Evolutionary conservation across 2,797 vertebrate species (phyloP).

Genomic region (Botia almorhae): DNA sequence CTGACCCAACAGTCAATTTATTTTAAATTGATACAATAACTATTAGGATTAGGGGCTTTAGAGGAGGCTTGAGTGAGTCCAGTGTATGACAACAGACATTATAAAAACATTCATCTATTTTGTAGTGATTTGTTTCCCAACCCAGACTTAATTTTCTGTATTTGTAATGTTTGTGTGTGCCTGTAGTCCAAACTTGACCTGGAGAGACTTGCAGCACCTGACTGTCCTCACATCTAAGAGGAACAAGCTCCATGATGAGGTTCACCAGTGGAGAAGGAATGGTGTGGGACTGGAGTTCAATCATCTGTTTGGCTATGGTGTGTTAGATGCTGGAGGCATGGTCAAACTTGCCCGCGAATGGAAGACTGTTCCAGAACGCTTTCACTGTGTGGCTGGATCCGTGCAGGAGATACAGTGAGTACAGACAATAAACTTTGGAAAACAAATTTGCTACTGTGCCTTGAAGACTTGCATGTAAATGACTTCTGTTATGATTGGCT

Average conservation of each 20-base stretch:
- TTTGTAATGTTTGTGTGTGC: constrained; percentile 27
- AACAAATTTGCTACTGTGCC: too few relatives aligned
- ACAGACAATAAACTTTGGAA: neutral
- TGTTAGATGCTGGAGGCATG: constrained; percentile 96
- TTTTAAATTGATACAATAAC: neutral
- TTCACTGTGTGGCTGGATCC: constrained; percentile 96
- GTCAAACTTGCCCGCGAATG: constrained; percentile 97
- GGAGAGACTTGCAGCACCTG: constrained; percentile 98
- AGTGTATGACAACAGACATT: constrained; percentile 3
- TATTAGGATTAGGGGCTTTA: constrained; percentile 9
- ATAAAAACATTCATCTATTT: neutral
- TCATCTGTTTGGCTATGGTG: constrained; percentile 96
- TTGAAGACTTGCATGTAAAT: too few relatives aligned
- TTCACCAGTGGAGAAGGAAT: constrained; percentile 96
- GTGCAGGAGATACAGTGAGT: constrained; percentile 93
- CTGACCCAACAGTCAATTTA: neutral
- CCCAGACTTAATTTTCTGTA: neutral
- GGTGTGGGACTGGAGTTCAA: constrained; percentile 99
- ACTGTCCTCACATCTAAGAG: constrained; percentile 98
- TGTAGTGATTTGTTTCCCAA: neutral
- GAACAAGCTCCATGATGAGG: constrained; percentile 97
- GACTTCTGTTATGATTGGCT: too few relatives aligned
- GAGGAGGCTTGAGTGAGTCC: neutral
- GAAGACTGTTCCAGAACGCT: constrained; percentile 96
- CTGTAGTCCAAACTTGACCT: constrained; percentile 88